Conservation (phyloP, 2,888 invertebrate genomes). For the Anthrax anthrax region DNA sequence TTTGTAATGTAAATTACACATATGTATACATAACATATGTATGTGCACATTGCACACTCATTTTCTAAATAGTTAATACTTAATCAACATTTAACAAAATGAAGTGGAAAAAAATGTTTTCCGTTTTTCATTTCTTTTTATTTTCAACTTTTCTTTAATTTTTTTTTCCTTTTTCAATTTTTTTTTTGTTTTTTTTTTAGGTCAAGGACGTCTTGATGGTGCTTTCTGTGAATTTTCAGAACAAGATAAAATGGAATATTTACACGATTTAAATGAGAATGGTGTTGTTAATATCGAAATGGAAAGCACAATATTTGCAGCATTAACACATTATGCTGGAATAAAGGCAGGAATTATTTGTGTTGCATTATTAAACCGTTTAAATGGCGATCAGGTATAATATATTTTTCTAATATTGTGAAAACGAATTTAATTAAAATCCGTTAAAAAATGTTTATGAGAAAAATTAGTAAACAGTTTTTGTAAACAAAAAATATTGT, state of each 20-base stretch:
- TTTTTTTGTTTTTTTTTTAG: constrained; percentile 33
- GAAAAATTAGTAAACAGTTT: too few relatives aligned
- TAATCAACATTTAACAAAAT: too few relatives aligned
- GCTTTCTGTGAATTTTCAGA: constrained; percentile 91
- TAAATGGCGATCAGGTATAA: constrained; percentile 86
- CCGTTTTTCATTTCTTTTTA: too few relatives aligned
- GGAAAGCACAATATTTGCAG: constrained; percentile 90
- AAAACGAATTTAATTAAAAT: background rate
- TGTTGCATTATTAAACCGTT: constrained; percentile 79
- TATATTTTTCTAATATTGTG: too few relatives aligned
- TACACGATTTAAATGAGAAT: constrained; percentile 54
- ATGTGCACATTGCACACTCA: too few relatives aligned
- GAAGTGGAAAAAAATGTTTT: too few relatives aligned
- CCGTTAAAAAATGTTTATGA: background rate
- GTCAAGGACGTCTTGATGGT: constrained; percentile 89
- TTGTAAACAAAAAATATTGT: too few relatives aligned
- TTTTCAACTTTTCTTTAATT: background rate
- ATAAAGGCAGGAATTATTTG: constrained; percentile 89
- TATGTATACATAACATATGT: too few relatives aligned
- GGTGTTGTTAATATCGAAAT: constrained; percentile 95
- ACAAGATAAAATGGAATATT: constrained; percentile 78
- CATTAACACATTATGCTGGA: constrained; percentile 84
- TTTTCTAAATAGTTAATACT: too few relatives aligned
- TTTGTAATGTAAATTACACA: too few relatives aligned
- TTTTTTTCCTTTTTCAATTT: constrained; percentile 1